Evolutionary conservation across 1,140 invertebrate species (phyloP), one percentile per base, ranked within the genome.

Genomic region (Thereuonema tuberculata): DNA sequence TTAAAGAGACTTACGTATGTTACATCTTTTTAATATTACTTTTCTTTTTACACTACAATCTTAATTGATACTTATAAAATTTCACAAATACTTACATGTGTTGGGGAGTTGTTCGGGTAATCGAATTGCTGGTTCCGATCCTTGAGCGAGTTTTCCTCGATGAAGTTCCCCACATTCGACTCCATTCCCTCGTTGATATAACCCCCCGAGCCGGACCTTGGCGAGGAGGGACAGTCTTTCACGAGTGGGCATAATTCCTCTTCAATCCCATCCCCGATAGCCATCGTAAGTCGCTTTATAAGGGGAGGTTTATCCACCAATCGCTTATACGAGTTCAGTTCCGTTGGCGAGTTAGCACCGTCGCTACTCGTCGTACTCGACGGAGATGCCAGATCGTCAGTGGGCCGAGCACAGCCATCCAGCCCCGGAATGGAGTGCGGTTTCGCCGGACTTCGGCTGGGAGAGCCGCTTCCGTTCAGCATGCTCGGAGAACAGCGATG

Each of bases 291-390:
- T 46, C 84, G 75, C 71, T 85, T 87, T 76, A 90, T 87, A 66
- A 89, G 76, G 15, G 86, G 86, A 27, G 86, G 86, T 70, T 89
- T 86, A 72, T 90, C 87, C 43, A 72, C 71, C 63, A 90, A 78
- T 65, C 84, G 78, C 71, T 87, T 84, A 72, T 87, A 89, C 66
- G 86, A 86, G 75, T 89, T 89, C 64, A 89, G 78, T 74, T 89
- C 87, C 48, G 87, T 88, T n/a, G 87, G 87, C 25, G 87, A 90
- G 74, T 86, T 87, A 69, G 85, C 87, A 72, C 89, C 87, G 70
- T 89, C 86, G 63, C 86, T 88, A 70, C 84, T 64, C 20, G 58
- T 62, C 20, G 58, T 62, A 37, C 56, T 43, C 3, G 49, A 85
- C 50, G 84, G 85, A 21, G 84, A 84, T 47, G 20, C 9, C 12